Base-by-base conservation (phyloP, 2,113 vertebrate species). In the Notarius lentiginosus region DNA sequence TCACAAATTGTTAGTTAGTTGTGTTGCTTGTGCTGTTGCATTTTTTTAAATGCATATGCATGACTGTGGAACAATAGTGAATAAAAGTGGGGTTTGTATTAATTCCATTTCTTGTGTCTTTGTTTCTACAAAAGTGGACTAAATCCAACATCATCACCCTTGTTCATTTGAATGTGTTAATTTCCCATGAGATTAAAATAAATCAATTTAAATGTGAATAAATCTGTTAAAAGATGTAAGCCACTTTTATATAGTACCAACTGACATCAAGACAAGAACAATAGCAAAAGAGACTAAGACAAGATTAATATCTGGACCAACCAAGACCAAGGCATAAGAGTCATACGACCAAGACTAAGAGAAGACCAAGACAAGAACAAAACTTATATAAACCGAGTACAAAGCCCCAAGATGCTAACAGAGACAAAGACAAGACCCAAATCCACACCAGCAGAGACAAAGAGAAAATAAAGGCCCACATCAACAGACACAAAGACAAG, bases 1-100 rank as follows among this genome's bases (percentile, higher is more conserved):
- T 63, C 34, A 15, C 56, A 58, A 79, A 79, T 79, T 79, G 77
- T 58, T 58, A 27, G 49, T 76, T 76, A 8, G 75, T 27, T 77
- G 49, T 55, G 12, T 79, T 79, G 27, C 7, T 27, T 56, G 51
- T 27, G 15, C 49, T 55, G 75, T 55, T 55, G 27, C 27, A n/a
- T 73, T 73, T 76, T 79, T 10, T n/a, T n/a, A 51, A 76, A 51
- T 76, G 73, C 10, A 76, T 24, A 17, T 77, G 24, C 0, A 24
- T 27, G 49, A 53, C 22, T 27, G 49, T n/a, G 22, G 11, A 77
- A 77, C 24, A 27, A 53, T 76, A 27, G 27, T 55, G 24, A 55
- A 27, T 27, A 24, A 51, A 5, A 0, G 2, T 55, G 49, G 22
- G 49, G 24, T 77, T 53, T 7, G 5, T 55, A 2, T 14, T 77